These are phyloP conservation scores for Tetheella fluctuosa DNA, from an alignment of 2,888 invertebrate genomes.

Conservation along the genomic window DNA sequence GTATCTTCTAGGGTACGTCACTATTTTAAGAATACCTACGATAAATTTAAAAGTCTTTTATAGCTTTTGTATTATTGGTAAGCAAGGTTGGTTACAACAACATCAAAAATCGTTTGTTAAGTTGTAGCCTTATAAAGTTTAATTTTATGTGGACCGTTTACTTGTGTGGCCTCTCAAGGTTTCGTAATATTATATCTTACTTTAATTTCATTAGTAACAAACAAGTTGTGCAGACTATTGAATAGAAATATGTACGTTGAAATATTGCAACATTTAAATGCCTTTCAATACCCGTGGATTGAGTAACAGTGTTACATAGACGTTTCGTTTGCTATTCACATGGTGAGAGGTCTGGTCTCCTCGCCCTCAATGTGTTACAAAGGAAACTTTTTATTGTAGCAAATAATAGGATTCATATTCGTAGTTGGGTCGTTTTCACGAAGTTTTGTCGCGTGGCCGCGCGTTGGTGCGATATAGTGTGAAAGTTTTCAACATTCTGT, in stretches of 20 bases:
- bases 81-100: neutral
- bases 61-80: too few relatives aligned
- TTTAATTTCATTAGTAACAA: conserved; percentile 6
- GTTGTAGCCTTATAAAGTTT: too few relatives aligned
- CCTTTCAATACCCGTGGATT: conserved; percentile 5
- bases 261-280: conserved; percentile 7
- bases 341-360: conserved; percentile 25
- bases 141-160: too few relatives aligned
- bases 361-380: conserved; percentile 43
- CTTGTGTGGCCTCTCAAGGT: neutral
- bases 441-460: conserved; percentile 45
- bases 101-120: neutral
- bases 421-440: conserved; percentile 53
- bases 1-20: neutral
- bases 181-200: neutral
- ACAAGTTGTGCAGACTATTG: conserved; percentile 2
- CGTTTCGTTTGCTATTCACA: conserved; percentile 27
- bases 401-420: conserved; percentile 72
- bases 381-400: conserved; percentile 67
- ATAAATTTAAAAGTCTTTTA: neutral
- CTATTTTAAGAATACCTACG: neutral
- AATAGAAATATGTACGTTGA: neutral
- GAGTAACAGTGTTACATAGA: conserved; percentile 18
- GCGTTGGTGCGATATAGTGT: conserved; percentile 39
- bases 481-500: conserved; percentile 47